Base-by-base conservation (phyloP, 2,797 vertebrate species). In the Lacerta agilis region DNA sequence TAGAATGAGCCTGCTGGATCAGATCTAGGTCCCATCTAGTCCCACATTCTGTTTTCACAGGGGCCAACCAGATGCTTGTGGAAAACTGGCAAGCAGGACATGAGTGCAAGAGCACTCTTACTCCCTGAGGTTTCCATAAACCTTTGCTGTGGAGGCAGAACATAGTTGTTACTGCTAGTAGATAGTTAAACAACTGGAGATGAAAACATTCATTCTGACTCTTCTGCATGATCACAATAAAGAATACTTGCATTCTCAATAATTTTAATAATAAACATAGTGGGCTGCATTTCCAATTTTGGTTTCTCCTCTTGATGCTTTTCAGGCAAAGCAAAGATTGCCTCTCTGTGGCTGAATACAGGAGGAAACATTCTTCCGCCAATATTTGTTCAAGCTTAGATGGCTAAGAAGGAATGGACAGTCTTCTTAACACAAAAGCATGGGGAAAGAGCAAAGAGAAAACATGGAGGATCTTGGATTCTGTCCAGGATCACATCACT, bases 111-210 rank as follows among this genome's bases (percentile, higher is more conserved):
- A 55, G 13, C 49, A 55, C 49, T 1, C 49, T 55, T 55, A 15
- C 13, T 49, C 1, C 49, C 49, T 13, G 3, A 49, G 11, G 11
- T 49, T 49, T 55, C 49, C 49, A 55, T 13, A 55, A 55, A 55
- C 49, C 49, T 49, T 41, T 13, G 49, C 49, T 49, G 49, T 49
- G 49, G 49, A 49, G 49, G 49, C 49, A 49, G 49, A 55, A 55
- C 49, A 55, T 55, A 55, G 49, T 4, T 49, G 49, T 55, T 55
- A 55, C 49, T 55, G 49, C 13, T 1, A 90, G 5, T 87, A 18
- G 72, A 90, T 71, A 87, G 36, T 13, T 85, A 25, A 93, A 90
- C 90, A 90, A 90, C 90, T 9, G 27, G 13, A 89, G 29, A 85
- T 77, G 36, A 91, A 90, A 79, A 25, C 55, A 79, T 29, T 67